Base-by-base conservation (phyloP, 2,797 vertebrate species). In the Cryptoblepharus egeriae region DNA sequence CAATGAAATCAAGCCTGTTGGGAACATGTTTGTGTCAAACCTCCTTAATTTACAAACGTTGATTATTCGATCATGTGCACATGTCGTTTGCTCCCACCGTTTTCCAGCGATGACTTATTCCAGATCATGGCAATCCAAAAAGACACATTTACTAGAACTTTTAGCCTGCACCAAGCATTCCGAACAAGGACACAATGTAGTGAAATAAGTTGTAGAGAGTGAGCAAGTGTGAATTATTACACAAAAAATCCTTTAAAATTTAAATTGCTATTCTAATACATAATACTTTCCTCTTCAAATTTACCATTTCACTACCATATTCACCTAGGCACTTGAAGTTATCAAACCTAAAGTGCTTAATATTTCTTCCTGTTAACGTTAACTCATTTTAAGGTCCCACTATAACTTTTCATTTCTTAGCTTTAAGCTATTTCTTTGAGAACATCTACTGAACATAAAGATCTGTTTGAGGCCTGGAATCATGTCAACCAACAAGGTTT, bases 21-120 rank as follows among this genome's bases (percentile, higher is more conserved):
- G 71, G 79, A 70, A 58, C 45, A 18, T 18, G 57, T 28, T 61
- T 35, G 72, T 86, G 75, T 86, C 93, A 95, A 97, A 96, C 96
- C 97, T 96, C 95, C 97, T 97, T 96, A 93, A 95, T 93, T 95
- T 90, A 93, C 91, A 96, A 93, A 90, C 77, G 80, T 88, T 88
- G 79, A 12, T 94, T 68, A 70, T 75, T 37, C 16, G 79, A 65
- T 58, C 77, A 87, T 77, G 80, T 74, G 89, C 92, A 92, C 77
- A 91, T 92, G 92, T 63, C 18, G 87, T 93, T 92, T 94, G 93
- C 89, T 95, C 90, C 91, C 93, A 83, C 77, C 81, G 58, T 85
- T 83, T 88, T 73, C 49, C 79, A 70, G 45, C 84, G 79, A 8
- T n/a, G n/a, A 4, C 26, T 79, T 81, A 55, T 39, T 84, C 83